Conservation (phyloP, 2,797 vertebrate species). For the Galago senegalensis region DNA sequence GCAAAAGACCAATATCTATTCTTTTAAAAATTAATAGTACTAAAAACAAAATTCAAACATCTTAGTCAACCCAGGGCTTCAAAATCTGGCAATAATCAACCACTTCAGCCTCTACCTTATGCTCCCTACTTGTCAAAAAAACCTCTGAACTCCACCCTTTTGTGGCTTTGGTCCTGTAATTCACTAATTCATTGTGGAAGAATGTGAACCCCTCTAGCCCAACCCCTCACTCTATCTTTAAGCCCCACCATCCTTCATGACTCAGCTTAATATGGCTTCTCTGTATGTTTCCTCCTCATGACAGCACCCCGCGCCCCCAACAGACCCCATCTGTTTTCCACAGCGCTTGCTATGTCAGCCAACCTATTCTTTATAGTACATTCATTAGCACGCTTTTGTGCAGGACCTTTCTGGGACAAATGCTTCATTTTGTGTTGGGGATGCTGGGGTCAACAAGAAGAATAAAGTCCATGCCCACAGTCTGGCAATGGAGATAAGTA, state of each 20-base stretch:
- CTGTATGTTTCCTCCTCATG: neutral
- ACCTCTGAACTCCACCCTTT: neutral
- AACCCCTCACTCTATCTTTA: neutral
- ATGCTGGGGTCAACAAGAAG: neutral
- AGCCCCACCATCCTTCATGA: neutral
- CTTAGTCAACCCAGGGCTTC: neutral
- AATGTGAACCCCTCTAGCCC: neutral
- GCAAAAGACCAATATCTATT: neutral
- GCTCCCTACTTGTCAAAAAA: neutral
- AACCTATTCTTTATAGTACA: neutral
- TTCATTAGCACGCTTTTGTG: neutral
- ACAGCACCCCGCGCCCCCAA: neutral
- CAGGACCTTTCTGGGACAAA: neutral
- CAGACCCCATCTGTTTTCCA: neutral
- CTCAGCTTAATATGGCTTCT: neutral
- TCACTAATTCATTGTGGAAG: neutral
- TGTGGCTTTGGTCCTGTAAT: neutral
- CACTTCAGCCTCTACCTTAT: neutral
- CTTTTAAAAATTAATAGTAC: neutral
- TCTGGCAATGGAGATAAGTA: neutral
- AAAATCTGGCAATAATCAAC: neutral
- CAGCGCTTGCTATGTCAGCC: neutral
- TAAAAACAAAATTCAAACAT: conserved; percentile 14
- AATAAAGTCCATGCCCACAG: neutral
- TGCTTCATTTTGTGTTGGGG: neutral